Base-by-base conservation (phyloP, 2,113 vertebrate genomes). In the Gadus chalcogrammus region DNA sequence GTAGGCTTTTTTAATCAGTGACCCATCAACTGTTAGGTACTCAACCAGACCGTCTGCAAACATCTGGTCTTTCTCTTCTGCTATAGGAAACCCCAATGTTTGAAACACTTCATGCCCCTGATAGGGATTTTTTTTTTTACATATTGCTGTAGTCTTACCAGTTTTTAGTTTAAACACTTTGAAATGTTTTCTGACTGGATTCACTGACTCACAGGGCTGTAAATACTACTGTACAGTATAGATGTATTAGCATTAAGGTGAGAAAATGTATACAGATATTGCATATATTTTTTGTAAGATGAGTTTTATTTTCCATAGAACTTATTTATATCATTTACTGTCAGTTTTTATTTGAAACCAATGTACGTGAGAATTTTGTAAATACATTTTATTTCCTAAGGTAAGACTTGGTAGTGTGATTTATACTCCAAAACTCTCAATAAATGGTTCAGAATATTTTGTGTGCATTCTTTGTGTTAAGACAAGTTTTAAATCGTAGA, bases 201-300 rank as follows among this genome's bases (percentile, higher is more conserved):
- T 79, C 80, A 85, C 84, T 82, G 84, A 85, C 42, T 48, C 83
- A 87, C 89, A 82, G 87, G 84, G 85, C 87, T 91, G 87, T 89
- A 90, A 88, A 91, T 88, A 70, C 93, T 91, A 93, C 92, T 90
- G 84, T 94, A 95, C 93, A 92, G 93, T 95, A 86, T 88, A 88
- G 81, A 89, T 89, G 95, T 96, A 96, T 93, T 94, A 86, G 88
- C 89, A 89, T 82, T 85, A 82, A 88, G 82, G 82, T 91, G 95
- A 94, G 92, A 94, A 94, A 93, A 95, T 95, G 95, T 94, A 94
- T 95, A 94, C 93, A 94, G 92, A 95, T 92, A 94, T 93, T 88
- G 93, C 92, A 95, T 93, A 89, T 91, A 91, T 91, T 95, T 95
- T 95, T 97, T 94, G 93, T 97, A 96, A 96, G 91, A 95, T 93